These are phyloP conservation scores for Ganaspis brasiliensis DNA, from an alignment of 2,888 invertebrate genomes.

Conservation along the genomic window DNA sequence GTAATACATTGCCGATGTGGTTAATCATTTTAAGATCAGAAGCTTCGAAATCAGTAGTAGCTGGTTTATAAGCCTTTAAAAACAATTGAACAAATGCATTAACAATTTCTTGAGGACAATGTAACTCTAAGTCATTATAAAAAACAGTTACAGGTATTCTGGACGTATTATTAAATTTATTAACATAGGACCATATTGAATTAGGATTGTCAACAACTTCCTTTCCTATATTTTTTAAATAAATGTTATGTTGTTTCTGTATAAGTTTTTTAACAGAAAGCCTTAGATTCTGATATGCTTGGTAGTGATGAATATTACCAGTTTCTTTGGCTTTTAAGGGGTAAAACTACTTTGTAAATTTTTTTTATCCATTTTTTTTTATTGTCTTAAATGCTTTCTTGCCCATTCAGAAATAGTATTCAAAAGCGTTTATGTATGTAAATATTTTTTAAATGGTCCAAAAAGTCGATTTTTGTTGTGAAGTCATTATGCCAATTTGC, in stretches of 20 bases:
- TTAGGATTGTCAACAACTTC: neutral
- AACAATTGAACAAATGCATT: neutral
- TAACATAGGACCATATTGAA: neutral
- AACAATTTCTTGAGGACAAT: neutral
- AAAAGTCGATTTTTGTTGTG: too few relatives aligned
- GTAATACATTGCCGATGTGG: neutral
- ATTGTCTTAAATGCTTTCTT: too few relatives aligned
- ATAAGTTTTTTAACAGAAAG: neutral
- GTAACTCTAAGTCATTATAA: neutral
- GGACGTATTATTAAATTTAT: neutral
- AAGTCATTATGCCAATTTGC: too few relatives aligned
- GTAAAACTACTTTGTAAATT: too few relatives aligned
- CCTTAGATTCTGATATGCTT: neutral
- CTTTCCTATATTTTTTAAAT: neutral
- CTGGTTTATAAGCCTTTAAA: neutral
- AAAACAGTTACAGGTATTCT: neutral
- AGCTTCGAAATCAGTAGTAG: neutral
- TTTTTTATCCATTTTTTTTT: too few relatives aligned
- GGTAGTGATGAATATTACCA: neutral
- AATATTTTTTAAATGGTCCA: too few relatives aligned
- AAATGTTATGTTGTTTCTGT: neutral
- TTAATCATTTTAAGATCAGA: neutral
- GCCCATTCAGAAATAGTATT: too few relatives aligned
- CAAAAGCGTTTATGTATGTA: too few relatives aligned
- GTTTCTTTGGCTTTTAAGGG: too few relatives aligned